Base-by-base conservation (phyloP, 1,140 invertebrate genomes). In the Sitophilus oryzae region DNA sequence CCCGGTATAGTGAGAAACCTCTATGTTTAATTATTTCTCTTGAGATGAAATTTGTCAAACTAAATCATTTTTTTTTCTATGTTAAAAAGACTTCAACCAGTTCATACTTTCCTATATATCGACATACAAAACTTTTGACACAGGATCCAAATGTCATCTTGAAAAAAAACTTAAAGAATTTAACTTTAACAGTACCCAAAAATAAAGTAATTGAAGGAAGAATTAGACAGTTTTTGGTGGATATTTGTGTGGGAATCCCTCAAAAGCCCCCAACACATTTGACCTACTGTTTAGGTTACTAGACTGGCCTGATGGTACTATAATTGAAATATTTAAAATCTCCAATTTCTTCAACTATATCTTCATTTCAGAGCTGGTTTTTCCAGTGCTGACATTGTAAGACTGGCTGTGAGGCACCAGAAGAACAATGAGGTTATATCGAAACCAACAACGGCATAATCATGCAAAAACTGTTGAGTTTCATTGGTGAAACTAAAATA, bases 361-460 rank as follows among this genome's bases (percentile, higher is more conserved):
- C 35, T 34, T 18, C 21, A 34, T 78, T 79, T 56, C 74, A 81
- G 84, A 91, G 65, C 79, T 82, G 55, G 71, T 93, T 1, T 95
- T 95, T 72, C 93, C 93, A 1, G 86, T 85, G 6, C 72, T 96
- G 93, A 96, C 73, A 72, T 95, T 14, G 75, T 89, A 1, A 79
- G 93, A 48, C 74, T 95, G 61, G 84, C 85, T 1, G 77, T 93
- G 19, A 78, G 85, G 25, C 78, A 82, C 56, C 75, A 80, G 66
- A 71, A 74, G 0, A 74, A 86, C 11, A 83, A 82, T 73, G 74
- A 74, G 58, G 53, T 71, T 57, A 74, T 86, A 52, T 85, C 79
- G 68, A 77, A 71, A 66, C 65, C 35, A 73, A 66, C 22, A 58
- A 62, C 4, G 70, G 74, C 6, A 69, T 72, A 36, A 49, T 79